These are phyloP conservation scores for Hoplodrina blanda DNA, from an alignment of 2,888 invertebrate species.

Conservation along the genomic window DNA sequence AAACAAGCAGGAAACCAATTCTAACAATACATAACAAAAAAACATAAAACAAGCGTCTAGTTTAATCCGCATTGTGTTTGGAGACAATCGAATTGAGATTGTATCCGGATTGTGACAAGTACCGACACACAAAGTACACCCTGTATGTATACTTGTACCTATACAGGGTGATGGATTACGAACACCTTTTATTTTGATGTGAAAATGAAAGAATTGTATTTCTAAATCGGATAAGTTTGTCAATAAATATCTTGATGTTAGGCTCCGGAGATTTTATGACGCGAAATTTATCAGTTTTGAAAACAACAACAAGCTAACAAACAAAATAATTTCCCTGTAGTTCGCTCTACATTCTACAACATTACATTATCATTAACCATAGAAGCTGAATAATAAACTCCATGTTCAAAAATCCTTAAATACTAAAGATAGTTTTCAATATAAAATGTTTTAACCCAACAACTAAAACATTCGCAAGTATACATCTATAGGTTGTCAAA, in stretches of 20 bases:
- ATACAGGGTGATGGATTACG: slow-evolving; percentile 31
- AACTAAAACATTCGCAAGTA: background rate
- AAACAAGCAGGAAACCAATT: slow-evolving; percentile 39
- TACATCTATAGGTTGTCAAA: slow-evolving; percentile 41
- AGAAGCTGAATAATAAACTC: no score
- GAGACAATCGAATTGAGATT: slow-evolving; percentile 67
- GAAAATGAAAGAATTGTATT: slow-evolving; percentile 11
- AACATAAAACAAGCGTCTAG: slow-evolving; percentile 43
- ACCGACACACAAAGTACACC: slow-evolving; percentile 47
- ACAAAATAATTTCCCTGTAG: no score
- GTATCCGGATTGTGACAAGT: slow-evolving; percentile 60
- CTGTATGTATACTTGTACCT: slow-evolving; percentile 33
- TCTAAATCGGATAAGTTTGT: slow-evolving; percentile 13
- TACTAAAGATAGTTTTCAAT: background rate
- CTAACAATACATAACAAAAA: slow-evolving; percentile 23
- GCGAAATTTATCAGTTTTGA: background rate
- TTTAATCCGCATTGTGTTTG: slow-evolving; percentile 64
- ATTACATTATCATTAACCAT: background rate
- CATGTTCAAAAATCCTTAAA: background rate
- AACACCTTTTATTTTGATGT: slow-evolving; percentile 51
- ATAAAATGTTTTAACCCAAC: slow-evolving; percentile 16
- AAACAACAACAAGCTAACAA: background rate
- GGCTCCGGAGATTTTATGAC: background rate
- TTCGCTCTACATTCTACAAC: no score
- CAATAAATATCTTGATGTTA: background rate